These are phyloP conservation scores for Sebastes matsubarae DNA, from an alignment of 2,797 vertebrate species.

Conservation along the genomic window DNA sequence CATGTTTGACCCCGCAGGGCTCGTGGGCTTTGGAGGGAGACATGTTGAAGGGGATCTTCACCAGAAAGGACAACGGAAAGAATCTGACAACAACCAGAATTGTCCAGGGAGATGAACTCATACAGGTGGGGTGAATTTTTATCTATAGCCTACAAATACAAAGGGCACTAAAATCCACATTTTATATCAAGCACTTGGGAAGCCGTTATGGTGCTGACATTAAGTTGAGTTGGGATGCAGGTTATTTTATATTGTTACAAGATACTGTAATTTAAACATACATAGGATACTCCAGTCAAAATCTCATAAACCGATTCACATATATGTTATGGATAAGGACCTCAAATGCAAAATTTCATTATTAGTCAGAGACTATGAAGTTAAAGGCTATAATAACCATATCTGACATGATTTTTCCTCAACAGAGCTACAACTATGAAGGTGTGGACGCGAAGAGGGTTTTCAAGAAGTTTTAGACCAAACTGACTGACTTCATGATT, in stretches of 20 bases:
- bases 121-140: slow-evolving; percentile 85
- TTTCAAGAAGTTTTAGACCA: slow-evolving; percentile 87
- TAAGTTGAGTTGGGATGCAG: not conserved
- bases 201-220: not conserved
- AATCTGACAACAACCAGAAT: slow-evolving; percentile 80
- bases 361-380: not conserved
- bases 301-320: not conserved
- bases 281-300: not conserved
- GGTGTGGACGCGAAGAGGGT: slow-evolving; percentile 91
- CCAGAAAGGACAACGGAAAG: slow-evolving; percentile 91
- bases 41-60: slow-evolving; percentile 85
- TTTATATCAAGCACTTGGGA: not conserved
- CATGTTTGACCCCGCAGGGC: slow-evolving; percentile 77
- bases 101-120: slow-evolving; percentile 84
- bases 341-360: not conserved
- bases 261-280: not conserved
- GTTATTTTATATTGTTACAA: not conserved
- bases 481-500: slow-evolving; percentile 21
- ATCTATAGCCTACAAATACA: not conserved
- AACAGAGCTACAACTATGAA: slow-evolving; percentile 90
- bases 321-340: not conserved
- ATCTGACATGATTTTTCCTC: slow-evolving; percentile 25
- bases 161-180: not conserved
- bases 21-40: slow-evolving; percentile 86
- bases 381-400: not conserved